phyloP scores from a whole-genome alignment of 2,888 invertebrate genomes.

The Drosophila quinaria region DNA sequence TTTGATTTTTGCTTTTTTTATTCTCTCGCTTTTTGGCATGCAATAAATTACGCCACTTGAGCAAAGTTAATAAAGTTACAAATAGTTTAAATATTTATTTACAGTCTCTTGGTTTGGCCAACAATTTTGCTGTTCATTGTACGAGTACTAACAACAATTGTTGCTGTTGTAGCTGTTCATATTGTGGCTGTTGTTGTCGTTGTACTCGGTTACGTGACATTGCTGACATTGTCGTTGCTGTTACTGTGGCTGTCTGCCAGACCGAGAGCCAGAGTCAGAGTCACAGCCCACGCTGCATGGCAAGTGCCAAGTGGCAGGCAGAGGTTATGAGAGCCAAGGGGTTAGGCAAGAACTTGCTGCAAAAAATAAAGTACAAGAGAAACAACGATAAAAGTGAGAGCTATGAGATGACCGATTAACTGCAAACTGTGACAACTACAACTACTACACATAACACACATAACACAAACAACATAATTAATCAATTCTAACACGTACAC shows the following conservation, averaged over 20 bases:
- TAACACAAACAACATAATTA: slow-evolving; percentile 26
- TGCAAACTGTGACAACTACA: slow-evolving; percentile 5
- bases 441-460: not conserved
- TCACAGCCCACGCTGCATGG: not conserved
- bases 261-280: not conserved
- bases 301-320: slow-evolving; percentile 13
- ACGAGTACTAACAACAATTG: slow-evolving; percentile 25
- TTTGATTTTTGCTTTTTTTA: slow-evolving; percentile 8
- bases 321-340: not conserved
- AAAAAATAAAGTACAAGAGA: not conserved
- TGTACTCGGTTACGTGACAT: slow-evolving; percentile 45
- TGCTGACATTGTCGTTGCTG: slow-evolving; percentile 27
- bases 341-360: not conserved
- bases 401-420: slow-evolving; percentile 7
- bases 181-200: slow-evolving; percentile 22
- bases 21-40: slow-evolving; percentile 55
- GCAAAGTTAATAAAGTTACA: slow-evolving; percentile 81
- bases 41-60: slow-evolving; percentile 80
- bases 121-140: slow-evolving; percentile 62
- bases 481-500: slow-evolving; percentile 13
- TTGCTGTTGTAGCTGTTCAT: slow-evolving; percentile 14
- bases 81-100: slow-evolving; percentile 81
- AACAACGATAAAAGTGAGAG: not conserved
- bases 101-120: slow-evolving; percentile 72
- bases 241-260: slow-evolving; percentile 8